A percentile compares a stretch with the other conserved stretches of the same genome.
Conservation (phyloP, 1,140 invertebrate species). For the Penaeus chinensis region DNA sequence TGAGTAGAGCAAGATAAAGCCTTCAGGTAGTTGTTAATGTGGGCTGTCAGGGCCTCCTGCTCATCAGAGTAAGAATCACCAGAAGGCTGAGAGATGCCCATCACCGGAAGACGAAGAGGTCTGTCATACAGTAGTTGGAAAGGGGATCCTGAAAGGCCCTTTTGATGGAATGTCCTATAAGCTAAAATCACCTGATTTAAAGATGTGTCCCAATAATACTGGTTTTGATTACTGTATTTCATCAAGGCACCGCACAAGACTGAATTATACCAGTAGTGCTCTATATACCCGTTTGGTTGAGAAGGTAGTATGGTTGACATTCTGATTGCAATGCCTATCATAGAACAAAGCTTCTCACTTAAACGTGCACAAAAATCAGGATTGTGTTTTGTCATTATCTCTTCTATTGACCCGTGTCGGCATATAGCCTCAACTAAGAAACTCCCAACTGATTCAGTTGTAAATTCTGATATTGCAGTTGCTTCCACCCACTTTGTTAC, state of each 20-base stretch:
- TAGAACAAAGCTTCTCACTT: constrained; percentile 38
- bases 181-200: constrained; percentile 41
- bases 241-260: constrained; percentile 44
- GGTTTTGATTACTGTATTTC: constrained; percentile 45
- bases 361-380: constrained; percentile 46
- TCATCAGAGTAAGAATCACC: constrained; percentile 42
- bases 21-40: constrained; percentile 48
- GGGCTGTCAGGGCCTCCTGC: constrained; percentile 33
- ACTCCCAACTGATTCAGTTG: constrained; percentile 46
- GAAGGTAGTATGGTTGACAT: constrained; percentile 38
- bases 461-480: constrained; percentile 32
- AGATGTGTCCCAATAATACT: constrained; percentile 50
- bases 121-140: constrained; percentile 42
- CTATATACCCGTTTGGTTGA: constrained; percentile 37
- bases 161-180: constrained; percentile 53
- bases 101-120: constrained; percentile 30
- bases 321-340: constrained; percentile 37
- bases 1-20: constrained; percentile 37
- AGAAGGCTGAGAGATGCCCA: not conserved
- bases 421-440: constrained; percentile 45
- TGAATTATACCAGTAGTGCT: constrained; percentile 52
- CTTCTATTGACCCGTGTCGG: constrained; percentile 52
- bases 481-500: constrained; percentile 53
- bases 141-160: constrained; percentile 27
- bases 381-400: constrained; percentile 45